Evolutionary conservation across 2,113 vertebrate species (phyloP).

Genomic region (Leptosomus discolor): DNA sequence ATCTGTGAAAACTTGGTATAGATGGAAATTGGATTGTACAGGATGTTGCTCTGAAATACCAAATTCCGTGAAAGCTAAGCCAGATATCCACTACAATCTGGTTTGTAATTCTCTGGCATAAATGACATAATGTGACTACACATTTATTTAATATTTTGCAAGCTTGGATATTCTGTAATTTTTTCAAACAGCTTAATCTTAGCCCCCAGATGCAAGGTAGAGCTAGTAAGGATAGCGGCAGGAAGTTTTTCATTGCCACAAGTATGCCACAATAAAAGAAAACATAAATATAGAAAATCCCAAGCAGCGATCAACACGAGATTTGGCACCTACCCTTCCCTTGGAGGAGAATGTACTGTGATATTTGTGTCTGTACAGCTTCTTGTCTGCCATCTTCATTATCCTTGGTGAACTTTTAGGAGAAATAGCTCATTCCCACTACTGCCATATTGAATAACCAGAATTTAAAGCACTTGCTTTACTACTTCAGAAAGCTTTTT

Average conservation of each 20-base stretch:
- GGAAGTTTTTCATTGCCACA: not conserved
- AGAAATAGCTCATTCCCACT: not conserved
- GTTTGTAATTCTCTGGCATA: not conserved
- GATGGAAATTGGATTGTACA: not conserved
- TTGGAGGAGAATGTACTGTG: not conserved
- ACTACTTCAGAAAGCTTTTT: not conserved
- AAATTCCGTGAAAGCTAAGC: not conserved
- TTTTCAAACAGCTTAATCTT: not conserved
- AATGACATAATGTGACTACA: not conserved
- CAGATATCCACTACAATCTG: not conserved
- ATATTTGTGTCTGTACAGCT: not conserved
- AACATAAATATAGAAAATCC: not conserved
- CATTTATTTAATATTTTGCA: not conserved
- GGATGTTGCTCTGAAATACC: not conserved
- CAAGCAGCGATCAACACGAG: not conserved
- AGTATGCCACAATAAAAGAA: not conserved
- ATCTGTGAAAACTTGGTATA: not conserved
- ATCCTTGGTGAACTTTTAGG: not conserved
- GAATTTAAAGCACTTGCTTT: not conserved
- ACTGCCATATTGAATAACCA: not conserved
- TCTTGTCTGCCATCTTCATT: not conserved
- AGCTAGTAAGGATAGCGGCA: not conserved
- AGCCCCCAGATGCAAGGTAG: not conserved
- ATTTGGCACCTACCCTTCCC: not conserved
- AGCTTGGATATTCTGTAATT: not conserved